These are phyloP conservation scores for Therioaphis trifolii DNA, from an alignment of 2,888 invertebrate genomes.

Conservation along the genomic window DNA sequence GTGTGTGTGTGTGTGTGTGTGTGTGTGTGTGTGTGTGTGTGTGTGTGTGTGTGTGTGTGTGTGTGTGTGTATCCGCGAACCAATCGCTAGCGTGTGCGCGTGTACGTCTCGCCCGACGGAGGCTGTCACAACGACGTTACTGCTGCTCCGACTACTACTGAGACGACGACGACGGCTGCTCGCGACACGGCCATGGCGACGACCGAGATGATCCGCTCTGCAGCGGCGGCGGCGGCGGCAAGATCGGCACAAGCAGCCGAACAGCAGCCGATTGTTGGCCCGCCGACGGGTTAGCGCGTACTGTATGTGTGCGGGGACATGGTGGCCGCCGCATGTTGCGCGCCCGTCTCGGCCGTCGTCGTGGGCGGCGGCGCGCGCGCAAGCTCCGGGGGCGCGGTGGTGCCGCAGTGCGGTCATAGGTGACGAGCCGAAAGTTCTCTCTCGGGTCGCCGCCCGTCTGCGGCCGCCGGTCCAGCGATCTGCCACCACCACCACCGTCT, in stretches of 20 bases:
- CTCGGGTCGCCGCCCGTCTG: neutral
- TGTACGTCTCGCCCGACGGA: too few species aligned
- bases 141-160: too few species aligned
- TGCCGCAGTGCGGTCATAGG: constrained; percentile 41
- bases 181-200: neutral
- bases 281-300: constrained; percentile 39
- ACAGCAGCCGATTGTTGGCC: constrained; percentile 36
- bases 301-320: too few species aligned
- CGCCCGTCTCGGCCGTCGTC: constrained; percentile 7
- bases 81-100: too few species aligned
- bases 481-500: too few species aligned
- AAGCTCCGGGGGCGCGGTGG: constrained; percentile 36
- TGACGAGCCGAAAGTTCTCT: constrained; percentile 45
- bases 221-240: neutral
- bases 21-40: too few species aligned
- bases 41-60: too few species aligned
- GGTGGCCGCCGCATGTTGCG: constrained; percentile 13
- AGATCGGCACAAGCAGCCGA: neutral
- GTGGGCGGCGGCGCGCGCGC: constrained; percentile 20
- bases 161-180: too few species aligned
- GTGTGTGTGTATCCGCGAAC: too few species aligned
- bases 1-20: too few species aligned
- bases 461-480: neutral
- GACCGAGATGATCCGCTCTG: neutral
- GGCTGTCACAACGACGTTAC: too few species aligned